Percentiles rank a stretch among this genome's conserved stretches.
phyloP scores from a whole-genome alignment of 35 echinoderm and acorn worm species.

The Holothuria glaberrima region DNA sequence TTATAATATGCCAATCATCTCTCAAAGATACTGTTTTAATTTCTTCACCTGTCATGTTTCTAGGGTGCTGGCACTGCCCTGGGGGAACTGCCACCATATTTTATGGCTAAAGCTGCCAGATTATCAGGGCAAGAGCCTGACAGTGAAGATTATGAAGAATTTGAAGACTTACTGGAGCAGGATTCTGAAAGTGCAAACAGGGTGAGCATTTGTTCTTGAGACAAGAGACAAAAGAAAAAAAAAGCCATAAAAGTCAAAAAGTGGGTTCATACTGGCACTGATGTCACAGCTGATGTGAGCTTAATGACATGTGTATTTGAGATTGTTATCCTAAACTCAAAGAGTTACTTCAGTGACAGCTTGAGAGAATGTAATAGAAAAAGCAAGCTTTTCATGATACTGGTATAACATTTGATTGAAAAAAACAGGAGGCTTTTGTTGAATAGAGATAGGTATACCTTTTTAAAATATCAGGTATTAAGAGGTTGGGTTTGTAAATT shows the following conservation, averaged over 20 bases:
- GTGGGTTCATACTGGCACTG: not conserved
- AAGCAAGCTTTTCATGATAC: too few species aligned
- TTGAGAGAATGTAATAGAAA: too few species aligned
- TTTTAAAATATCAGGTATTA: too few species aligned
- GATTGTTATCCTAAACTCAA: too few species aligned
- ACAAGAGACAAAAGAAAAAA: not conserved
- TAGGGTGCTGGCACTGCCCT: conserved; percentile 96
- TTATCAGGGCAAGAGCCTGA: conserved; percentile 92
- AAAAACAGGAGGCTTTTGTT: too few species aligned
- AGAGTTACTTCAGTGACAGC: too few species aligned
- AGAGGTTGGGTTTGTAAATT: too few species aligned
- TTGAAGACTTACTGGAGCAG: conserved; percentile 94
- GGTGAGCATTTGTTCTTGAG: conserved; percentile 5
- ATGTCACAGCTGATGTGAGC: not conserved
- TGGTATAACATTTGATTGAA: too few species aligned
- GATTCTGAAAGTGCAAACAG: conserved; percentile 56
- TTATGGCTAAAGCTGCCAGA: conserved; percentile 98
- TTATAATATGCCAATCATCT: too few species aligned
- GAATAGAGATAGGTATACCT: too few species aligned
- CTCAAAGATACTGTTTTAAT: too few species aligned
- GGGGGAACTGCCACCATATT: conserved; percentile 95
- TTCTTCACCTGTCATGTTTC: not conserved
- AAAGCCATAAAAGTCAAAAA: too few species aligned
- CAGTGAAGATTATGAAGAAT: conserved; percentile 98
- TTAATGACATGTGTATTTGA: not conserved